Evolutionary conservation across 2,888 invertebrate species (phyloP), one percentile per base, ranked within the genome.

Genomic region (Zele albiditarsus): DNA sequence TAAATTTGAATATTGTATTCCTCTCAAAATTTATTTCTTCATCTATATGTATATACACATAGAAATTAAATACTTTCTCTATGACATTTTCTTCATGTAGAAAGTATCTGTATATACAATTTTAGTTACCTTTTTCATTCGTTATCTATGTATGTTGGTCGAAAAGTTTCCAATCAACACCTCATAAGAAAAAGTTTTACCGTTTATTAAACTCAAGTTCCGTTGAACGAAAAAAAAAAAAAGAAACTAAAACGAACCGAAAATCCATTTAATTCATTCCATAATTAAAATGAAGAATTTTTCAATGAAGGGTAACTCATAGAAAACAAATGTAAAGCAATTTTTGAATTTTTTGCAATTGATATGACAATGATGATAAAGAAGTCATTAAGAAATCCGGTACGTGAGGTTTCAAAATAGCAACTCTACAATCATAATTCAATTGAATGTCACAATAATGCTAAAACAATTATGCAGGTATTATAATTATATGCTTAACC

Each of bases 81-180:
- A 12, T 38, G 38, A 12, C 38, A 38, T 38, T 38, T 66, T 14
- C 71, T 74, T 70, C 73, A 60, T 38, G 74, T 77, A 77, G 77
- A 77, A 77, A 77, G 77, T 76, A 58, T 69, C 20, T 60, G 31
- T 38, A 58, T 69, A 57, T 25, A 69, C 69, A 58, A 25, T n/a
- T 38, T 12, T 2, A 38, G 38, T 38, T 38, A 0, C 38, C 38
- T 2, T 38, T 38, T 38, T 38, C 12, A 38, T 38, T 38, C 12
- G 12, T 38, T 38, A 38, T 38, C 12, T 38, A 38, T 38, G 38
- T 12, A 38, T 33, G 38, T 69, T 12, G 33, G 57, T 69, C 12
- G 1, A 46, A 53, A 46, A 10, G 46, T 53, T 53, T 12, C 38
- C 12, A 38, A 38, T 38, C 1, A 8, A 6, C 10, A 38, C 12